Evolutionary conservation across 2,797 vertebrate species (phyloP), one percentile per base, ranked within the genome.

Genomic region (Phataginus tetradactyla): DNA sequence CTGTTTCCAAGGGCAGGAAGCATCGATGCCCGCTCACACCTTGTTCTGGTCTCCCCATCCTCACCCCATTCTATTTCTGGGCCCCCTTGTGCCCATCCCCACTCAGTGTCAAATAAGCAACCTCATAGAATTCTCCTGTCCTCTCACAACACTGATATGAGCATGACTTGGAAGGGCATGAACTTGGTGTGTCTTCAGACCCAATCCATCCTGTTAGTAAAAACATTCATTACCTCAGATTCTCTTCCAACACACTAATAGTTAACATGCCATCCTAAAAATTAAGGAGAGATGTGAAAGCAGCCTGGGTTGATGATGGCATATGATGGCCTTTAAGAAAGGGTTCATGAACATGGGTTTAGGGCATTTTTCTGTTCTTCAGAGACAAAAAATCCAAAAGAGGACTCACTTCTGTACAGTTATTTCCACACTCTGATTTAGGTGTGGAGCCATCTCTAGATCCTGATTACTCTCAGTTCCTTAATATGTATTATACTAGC

Each of bases 391-490:
- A 39, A 78, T 66, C 55, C 18, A 57, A 92, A 93, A 89, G 25
- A 86, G 83, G 4, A 55, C 92, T 94, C 80, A 13, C 37, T 91
- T 95, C 59, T 92, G 53, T 53, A 39, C n/a, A 71, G 88, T 81
- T 86, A 80, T 92, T 91, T 95, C 64, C 32, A 83, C 71, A 42
- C 90, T 94, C 57, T 49, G 34, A 61, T 80, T 79, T 86, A 77
- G 94, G 10, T 53, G 15, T 79, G 17, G 23, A 83, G 8, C 12
- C 27, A 66, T 71, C 34, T 66, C 51, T 79, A 57, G 5, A 88
- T 88, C 74, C 45, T 11, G 45, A 45, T 94, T 89, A 53, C 84
- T 80, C 92, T 77, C 55, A 81, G 64, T 84, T 77, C 64, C 80
- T 91, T 85, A 45, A 63, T 53, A 64, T 27, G 7, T 75, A 64